Base-by-base conservation (phyloP, 53 echinoderm and acorn worm genomes). In the Hippasteria phrygiana region DNA sequence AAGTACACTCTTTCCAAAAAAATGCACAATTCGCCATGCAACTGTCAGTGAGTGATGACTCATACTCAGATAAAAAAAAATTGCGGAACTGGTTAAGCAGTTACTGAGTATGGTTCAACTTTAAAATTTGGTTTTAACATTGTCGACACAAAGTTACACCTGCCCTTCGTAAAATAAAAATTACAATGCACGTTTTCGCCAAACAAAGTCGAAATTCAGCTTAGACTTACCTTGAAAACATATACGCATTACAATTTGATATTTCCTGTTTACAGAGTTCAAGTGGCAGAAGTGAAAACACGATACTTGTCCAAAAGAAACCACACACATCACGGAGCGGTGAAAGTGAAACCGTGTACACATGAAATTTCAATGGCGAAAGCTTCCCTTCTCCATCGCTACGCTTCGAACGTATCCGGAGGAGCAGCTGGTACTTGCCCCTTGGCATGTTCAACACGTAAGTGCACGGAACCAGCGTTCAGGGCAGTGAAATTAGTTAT, bases 361-460 rank as follows among this genome's bases (percentile, higher is more conserved):
- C 38, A 47, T 27, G 1, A 64, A 33, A 66, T 35, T 1, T 36
- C 40, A 78, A 78, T 78, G 78, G 63, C 64, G 17, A 65, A 81
- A 81, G 81, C 81, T 81, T 81, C 64, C 64, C 64, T 81, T 81
- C 81, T 81, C 81, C 81, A 81, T 81, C 81, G 81, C 63, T 81
- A 81, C 81, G 81, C 81, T 41, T 81, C 28, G 5, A 65, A 3
- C 26, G 22, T 45, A 74, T 46, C 74, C 75, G 33, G 75, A 4
- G 32, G 31, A 1, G 18, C 17, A 10, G 26, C 29, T 81, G 81
- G 81, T 81, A 81, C 16, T 43, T 38, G 64, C 42, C n/a, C 5
- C 4, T 22, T 35, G 8, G 11, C 11, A 20, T 0, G 1, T 4
- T 1, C 18, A 32, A 29, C 29, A 16, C 29, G 2, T 76, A 10